Conservation (phyloP, 2,888 invertebrate species). For the Agriopis marginaria region DNA sequence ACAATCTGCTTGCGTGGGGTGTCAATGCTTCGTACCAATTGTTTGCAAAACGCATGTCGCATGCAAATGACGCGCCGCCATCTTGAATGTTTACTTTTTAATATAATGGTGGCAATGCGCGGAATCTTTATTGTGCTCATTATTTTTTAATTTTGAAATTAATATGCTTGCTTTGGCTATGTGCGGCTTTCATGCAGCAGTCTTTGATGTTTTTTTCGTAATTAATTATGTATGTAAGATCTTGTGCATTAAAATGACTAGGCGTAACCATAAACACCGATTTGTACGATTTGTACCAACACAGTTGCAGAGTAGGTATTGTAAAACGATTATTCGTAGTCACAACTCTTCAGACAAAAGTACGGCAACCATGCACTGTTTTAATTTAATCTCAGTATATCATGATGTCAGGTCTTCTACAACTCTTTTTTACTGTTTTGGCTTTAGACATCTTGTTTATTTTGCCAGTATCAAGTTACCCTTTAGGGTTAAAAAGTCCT, state of each 20-base stretch:
- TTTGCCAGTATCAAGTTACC: too few relatives aligned
- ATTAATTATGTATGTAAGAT: neutral
- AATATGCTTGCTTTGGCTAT: constrained; percentile 8
- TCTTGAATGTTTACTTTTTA: constrained; percentile 37
- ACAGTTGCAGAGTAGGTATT: too few relatives aligned
- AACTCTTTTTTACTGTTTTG: too few relatives aligned
- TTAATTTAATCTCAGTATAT: too few relatives aligned
- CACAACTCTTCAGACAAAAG: too few relatives aligned
- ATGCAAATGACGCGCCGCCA: constrained; percentile 35
- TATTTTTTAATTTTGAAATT: constrained; percentile 9
- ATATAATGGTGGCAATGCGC: constrained; percentile 29
- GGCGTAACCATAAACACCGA: neutral
- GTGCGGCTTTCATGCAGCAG: neutral
- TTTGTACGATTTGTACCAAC: too few relatives aligned
- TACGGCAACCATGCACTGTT: too few relatives aligned
- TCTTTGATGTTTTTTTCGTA: neutral
- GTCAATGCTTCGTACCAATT: constrained; percentile 47
- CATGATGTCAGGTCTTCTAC: too few relatives aligned
- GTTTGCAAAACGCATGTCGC: constrained; percentile 44
- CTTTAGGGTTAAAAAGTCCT: too few relatives aligned
- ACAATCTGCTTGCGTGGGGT: constrained; percentile 26
- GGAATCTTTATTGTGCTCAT: constrained; percentile 18
- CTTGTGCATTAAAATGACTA: neutral
- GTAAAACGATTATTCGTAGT: too few relatives aligned
- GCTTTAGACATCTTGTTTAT: too few relatives aligned